phyloP scores from a whole-genome alignment of 2,888 invertebrate genomes.

The Apamea sordens region DNA sequence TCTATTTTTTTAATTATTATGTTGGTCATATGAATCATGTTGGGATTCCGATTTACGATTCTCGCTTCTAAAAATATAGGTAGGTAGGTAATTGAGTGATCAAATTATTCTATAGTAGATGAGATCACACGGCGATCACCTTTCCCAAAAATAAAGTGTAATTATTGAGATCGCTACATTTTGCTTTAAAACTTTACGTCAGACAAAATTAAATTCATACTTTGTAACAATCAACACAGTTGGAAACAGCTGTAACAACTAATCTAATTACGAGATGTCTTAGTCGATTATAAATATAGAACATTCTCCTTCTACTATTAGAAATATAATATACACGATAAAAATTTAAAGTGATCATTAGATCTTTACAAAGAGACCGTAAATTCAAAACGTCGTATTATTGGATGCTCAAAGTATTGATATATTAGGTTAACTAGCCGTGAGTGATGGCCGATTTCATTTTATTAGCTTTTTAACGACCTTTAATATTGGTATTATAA shows the following conservation, averaged over 20 bases:
- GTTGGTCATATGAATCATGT: too few relatives aligned
- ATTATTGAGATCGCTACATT: not conserved
- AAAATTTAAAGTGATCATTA: conserved; percentile 44
- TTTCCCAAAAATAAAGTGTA: not conserved
- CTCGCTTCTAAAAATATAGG: not conserved
- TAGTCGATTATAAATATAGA: conserved; percentile 5
- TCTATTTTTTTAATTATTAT: not conserved
- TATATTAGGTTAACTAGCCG: conserved; percentile 51
- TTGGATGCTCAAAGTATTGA: conserved; percentile 40
- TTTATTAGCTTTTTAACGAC: conserved; percentile 62
- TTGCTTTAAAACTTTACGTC: not conserved
- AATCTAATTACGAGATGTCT: conserved; percentile 22
- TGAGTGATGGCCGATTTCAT: conserved; percentile 55
- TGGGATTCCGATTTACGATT: too few relatives aligned
- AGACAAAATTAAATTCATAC: not conserved
- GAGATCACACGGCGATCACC: not conserved
- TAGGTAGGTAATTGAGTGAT: not conserved
- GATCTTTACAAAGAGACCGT: conserved; percentile 35
- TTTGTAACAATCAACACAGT: not conserved
- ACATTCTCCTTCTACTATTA: conserved; percentile 22
- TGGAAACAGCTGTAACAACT: not conserved
- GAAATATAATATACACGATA: conserved; percentile 46
- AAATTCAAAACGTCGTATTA: conserved; percentile 50
- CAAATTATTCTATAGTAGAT: not conserved
- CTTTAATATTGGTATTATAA: conserved; percentile 56